A percentile compares a stretch with the other conserved stretches of the same genome.
Conservation (phyloP, 2,888 invertebrate species). For the Platycnemis pennipes region DNA sequence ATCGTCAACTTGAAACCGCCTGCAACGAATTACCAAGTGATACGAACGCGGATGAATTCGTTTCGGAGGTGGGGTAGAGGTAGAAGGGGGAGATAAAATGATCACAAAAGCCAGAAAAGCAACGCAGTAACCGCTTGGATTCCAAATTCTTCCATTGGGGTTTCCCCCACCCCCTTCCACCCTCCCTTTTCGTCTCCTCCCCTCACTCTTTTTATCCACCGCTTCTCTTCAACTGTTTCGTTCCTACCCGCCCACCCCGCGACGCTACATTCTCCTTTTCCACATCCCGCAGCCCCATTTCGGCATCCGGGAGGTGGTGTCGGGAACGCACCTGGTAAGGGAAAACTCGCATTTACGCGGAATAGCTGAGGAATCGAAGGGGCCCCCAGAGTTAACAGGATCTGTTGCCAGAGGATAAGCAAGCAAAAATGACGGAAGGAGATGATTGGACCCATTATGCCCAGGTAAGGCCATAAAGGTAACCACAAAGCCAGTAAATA, state of each 20-base stretch:
- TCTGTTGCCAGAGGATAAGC: neutral
- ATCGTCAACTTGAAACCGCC: neutral
- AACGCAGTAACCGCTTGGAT: neutral
- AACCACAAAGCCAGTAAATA: slow-evolving; percentile 36
- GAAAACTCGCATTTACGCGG: slow-evolving; percentile 9
- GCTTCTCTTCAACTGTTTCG: neutral
- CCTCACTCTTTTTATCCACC: neutral
- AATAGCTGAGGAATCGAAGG: neutral
- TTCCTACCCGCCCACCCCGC: neutral
- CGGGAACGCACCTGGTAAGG: neutral
- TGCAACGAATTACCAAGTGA: slow-evolving; percentile 22
- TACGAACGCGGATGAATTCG: slow-evolving; percentile 20
- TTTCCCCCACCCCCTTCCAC: neutral
- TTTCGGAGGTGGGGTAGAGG: neutral
- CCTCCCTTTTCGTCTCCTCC: neutral
- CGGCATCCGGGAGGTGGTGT: slow-evolving; percentile 41
- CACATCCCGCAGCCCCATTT: neutral
- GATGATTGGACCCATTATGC: slow-evolving; percentile 28
- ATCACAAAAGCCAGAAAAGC: slow-evolving; percentile 37
- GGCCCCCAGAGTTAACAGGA: slow-evolving; percentile 11
- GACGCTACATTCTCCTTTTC: neutral
- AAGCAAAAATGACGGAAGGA: neutral
- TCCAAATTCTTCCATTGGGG: neutral
- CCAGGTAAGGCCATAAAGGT: neutral
- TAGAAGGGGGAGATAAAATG: neutral